Conservation (phyloP, 64 coral and sea anemone genomes). For the Pachyseris speciosa region DNA sequence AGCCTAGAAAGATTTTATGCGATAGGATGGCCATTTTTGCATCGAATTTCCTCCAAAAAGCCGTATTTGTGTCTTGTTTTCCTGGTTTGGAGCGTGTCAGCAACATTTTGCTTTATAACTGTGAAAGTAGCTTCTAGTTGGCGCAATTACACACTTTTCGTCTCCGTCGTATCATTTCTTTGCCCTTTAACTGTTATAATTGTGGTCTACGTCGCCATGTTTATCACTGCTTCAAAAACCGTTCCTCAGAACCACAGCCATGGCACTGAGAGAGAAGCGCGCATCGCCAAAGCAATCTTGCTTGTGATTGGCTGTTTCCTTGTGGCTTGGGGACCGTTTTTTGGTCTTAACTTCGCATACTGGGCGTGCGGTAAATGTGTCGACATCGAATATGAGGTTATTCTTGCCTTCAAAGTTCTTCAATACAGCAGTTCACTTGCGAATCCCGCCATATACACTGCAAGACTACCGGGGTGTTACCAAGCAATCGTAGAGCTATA, state of each 20-base stretch:
- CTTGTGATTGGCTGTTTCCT: conserved; percentile 69
- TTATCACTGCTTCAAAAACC: conserved; percentile 58
- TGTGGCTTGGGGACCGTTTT: conserved; percentile 67
- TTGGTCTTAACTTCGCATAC: conserved; percentile 71
- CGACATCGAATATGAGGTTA: conserved; percentile 37
- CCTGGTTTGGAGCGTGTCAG: conserved; percentile 57
- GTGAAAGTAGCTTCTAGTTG: conserved; percentile 52
- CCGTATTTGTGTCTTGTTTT: conserved; percentile 57
- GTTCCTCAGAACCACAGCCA: conserved; percentile 9
- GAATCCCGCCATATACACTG: conserved; percentile 69
- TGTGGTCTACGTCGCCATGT: conserved; percentile 67
- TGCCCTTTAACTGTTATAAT: conserved; percentile 61
- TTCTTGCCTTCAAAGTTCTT: conserved; percentile 72
- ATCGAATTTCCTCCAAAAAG: conserved; percentile 60
- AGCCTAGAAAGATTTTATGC: conserved; percentile 76
- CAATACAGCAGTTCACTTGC: conserved; percentile 78
- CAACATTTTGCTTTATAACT: conserved; percentile 36
- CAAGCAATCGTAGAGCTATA: conserved; percentile 61
- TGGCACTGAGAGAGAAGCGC: conserved; percentile 30
- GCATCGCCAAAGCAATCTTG: conserved; percentile 62
- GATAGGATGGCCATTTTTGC: conserved; percentile 71
- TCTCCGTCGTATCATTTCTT: conserved; percentile 43
- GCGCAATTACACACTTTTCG: conserved; percentile 56
- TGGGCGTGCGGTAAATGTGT: conserved; percentile 69
- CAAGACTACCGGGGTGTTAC: conserved; percentile 59